Evolutionary conservation across 2,113 vertebrate species (phyloP).

Genomic region (Bos indicus): DNA sequence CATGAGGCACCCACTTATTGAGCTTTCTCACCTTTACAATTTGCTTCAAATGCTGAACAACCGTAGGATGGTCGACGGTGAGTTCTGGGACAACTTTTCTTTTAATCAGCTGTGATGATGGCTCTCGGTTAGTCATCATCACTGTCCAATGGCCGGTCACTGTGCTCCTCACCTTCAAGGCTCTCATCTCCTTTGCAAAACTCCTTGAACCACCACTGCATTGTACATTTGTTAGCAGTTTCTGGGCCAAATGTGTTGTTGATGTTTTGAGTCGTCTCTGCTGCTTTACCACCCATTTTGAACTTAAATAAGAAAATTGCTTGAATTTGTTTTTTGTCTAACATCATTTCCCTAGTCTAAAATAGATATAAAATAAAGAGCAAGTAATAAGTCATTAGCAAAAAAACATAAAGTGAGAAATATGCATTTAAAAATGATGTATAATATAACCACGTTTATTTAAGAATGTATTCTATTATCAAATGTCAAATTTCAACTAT

Average conservation of each 20-base stretch:
- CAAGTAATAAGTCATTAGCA: neutral
- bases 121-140: neutral
- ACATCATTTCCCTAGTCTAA: neutral
- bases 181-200: neutral
- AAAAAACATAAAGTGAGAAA: neutral
- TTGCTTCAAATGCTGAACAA: neutral
- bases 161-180: neutral
- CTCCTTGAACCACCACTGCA: neutral
- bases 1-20: neutral
- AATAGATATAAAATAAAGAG: neutral
- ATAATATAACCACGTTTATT: neutral
- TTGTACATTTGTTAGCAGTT: neutral
- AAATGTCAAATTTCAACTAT: neutral
- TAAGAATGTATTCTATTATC: neutral
- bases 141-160: neutral
- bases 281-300: neutral
- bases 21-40: neutral
- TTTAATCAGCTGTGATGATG: neutral
- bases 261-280: neutral
- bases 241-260: neutral
- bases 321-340: neutral
- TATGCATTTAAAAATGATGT: neutral
- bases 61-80: fast-evolving
- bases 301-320: neutral
- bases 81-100: neutral